A percentile compares a stretch with the other conserved stretches of the same genome.
Conservation (phyloP, 2,888 invertebrate species). For the Anoplius nigerrimus region DNA sequence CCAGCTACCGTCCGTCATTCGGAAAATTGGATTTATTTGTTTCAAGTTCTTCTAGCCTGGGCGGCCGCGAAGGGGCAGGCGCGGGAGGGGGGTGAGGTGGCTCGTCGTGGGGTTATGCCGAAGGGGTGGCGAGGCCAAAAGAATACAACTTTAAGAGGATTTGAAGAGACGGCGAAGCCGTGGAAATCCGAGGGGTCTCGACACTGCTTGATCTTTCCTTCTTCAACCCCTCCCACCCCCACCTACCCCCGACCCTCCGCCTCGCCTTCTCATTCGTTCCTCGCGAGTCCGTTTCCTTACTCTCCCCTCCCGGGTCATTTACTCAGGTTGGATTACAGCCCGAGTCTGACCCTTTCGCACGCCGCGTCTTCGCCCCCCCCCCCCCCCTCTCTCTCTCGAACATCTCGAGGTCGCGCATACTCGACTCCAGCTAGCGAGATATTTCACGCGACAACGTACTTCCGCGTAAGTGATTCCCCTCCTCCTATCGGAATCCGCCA, state of each 20-base stretch:
- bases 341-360: constrained; percentile 26
- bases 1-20: constrained; percentile 15
- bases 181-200: constrained; percentile 74
- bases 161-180: constrained; percentile 73
- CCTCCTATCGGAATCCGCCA: too few species aligned
- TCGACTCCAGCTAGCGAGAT: too few species aligned
- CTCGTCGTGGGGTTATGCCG: constrained; percentile 23
- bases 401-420: background rate
- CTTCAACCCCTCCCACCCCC: constrained; percentile 44
- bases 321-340: constrained; percentile 64
- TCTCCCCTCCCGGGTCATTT: constrained; percentile 44
- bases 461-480: too few species aligned
- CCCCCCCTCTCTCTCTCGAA: background rate
- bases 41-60: constrained; percentile 52
- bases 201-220: constrained; percentile 70
- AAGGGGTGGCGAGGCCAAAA: constrained; percentile 72
- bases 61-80: constrained; percentile 25
- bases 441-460: too few species aligned
- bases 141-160: constrained; percentile 76
- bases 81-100: constrained; percentile 13
- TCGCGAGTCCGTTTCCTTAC: background rate
- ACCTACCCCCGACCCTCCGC: constrained; percentile 21
- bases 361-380: background rate
- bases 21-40: constrained; percentile 70
- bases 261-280: constrained; percentile 36